Evolutionary conservation across 2,797 vertebrate species (phyloP), one percentile per base, ranked within the genome.

Genomic region (Platalea minor): DNA sequence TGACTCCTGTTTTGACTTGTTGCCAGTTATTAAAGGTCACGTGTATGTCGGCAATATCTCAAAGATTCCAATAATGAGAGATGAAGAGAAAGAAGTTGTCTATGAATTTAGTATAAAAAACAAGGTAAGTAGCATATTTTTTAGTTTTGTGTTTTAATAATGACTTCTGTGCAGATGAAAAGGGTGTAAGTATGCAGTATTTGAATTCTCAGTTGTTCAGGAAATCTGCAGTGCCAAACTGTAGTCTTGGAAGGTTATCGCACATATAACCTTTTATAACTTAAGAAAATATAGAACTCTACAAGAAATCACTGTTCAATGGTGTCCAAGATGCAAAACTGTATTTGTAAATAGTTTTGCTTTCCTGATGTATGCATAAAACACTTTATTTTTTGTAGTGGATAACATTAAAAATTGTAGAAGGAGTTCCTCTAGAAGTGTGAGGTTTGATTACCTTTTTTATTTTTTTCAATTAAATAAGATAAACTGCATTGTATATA

Each of bases 31-130:
- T 85, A 98, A 97, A 77, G 99, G 99, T 95, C 99, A 99, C 1
- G 53, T 99, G 41, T 91, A 95, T 50, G 98, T 99, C 24, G 98
- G 98, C n/a, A 99, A 98, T 80, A 97, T 98, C 91, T 98, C 99
- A 35, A 98, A 97, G 85, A 97, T 98, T 91, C 99, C 99, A 2
- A 95, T 99, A 57, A 96, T 99, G 97, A 99, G 98, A 97, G 98
- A 99, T 85, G 98, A 99, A 96, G 99, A 99, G 97, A 99, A 98
- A 90, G 98, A 99, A 95, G 98, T 99, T 33, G 98, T 99, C 70
- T 92, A 97, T 80, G 98, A 99, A 77, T 98, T 99, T 86, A 98
- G 97, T 93, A 91, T 97, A 28, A 97, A 95, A 57, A 98, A 97
- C 79, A 98, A 98, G 98, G 99, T 99, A 94, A 85, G 98, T 82